Percentiles rank a stretch among this genome's conserved stretches.
Evolutionary conservation across 37 sponge, comb jelly and placozoan species (phyloP).

Genomic region (Ianthella basta): DNA sequence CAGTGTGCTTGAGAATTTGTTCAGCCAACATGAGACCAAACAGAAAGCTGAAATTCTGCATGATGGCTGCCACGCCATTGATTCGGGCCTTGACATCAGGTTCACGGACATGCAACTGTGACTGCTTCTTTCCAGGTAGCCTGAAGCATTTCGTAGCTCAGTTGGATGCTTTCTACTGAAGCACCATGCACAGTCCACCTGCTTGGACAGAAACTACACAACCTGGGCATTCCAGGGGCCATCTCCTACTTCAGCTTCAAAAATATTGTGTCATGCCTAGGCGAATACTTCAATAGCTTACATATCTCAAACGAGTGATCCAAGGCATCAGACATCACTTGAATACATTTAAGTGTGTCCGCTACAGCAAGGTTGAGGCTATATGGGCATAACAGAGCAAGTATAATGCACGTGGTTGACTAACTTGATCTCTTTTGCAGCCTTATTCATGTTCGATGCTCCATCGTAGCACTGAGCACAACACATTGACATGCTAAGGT

Average conservation of each 20-base stretch:
- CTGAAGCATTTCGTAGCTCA: neutral
- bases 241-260: conserved; percentile 21
- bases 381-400: conserved; percentile 51
- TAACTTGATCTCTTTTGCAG: conserved; percentile 33
- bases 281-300: conserved; percentile 42
- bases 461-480: conserved; percentile 64
- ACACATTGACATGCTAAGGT: conserved; percentile 22
- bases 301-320: conserved; percentile 36
- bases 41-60: conserved; percentile 33
- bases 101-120: neutral
- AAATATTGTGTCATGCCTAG: conserved; percentile 28
- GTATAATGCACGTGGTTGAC: conserved; percentile 44
- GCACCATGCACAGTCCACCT: conserved; percentile 35
- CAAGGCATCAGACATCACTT: conserved; percentile 36
- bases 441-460: conserved; percentile 36
- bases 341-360: conserved; percentile 36
- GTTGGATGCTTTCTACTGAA: conserved; percentile 26
- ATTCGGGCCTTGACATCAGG: conserved; percentile 40
- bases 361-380: conserved; percentile 45
- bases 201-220: neutral
- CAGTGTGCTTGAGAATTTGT: conserved; percentile 36
- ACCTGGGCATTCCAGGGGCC: neutral
- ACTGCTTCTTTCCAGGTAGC: conserved; percentile 31
- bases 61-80: conserved; percentile 40
- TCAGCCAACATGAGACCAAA: conserved; percentile 43